These are phyloP conservation scores for Spermophilus dauricus DNA, from an alignment of 2,113 vertebrate species.

Conservation along the genomic window DNA sequence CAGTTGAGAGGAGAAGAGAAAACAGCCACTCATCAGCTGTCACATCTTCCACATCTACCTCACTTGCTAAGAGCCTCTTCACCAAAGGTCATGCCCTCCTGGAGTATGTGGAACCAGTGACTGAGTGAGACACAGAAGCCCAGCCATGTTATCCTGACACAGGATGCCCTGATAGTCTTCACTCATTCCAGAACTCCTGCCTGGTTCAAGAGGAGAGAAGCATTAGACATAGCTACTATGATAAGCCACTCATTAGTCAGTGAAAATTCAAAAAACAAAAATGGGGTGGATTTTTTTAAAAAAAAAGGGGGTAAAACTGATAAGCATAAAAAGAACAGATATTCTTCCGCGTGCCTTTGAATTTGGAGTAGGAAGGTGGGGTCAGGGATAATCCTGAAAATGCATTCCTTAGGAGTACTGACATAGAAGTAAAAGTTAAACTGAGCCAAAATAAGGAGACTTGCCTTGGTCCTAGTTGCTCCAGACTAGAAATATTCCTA, in stretches of 20 bases:
- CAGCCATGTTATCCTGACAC: neutral
- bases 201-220: neutral
- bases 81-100: neutral
- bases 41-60: neutral
- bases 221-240: neutral
- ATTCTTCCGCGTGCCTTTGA: neutral
- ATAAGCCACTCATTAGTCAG: neutral
- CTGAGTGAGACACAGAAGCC: neutral
- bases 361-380: neutral
- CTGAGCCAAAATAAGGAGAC: neutral
- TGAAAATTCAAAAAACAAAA: neutral
- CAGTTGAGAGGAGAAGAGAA: neutral
- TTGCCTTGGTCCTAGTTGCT: neutral
- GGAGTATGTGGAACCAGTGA: neutral
- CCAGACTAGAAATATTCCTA: neutral
- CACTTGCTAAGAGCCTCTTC: neutral
- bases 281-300: neutral
- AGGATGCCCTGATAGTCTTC: neutral
- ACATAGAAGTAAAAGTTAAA: neutral
- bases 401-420: neutral
- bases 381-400: neutral
- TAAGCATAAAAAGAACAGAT: neutral
- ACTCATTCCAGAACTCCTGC: neutral
- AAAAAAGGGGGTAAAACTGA: neutral
- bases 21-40: neutral